Percentiles rank a stretch among this genome's conserved stretches.
Conservation (phyloP, 2,888 invertebrate species). For the Mactromeris polynyma region DNA sequence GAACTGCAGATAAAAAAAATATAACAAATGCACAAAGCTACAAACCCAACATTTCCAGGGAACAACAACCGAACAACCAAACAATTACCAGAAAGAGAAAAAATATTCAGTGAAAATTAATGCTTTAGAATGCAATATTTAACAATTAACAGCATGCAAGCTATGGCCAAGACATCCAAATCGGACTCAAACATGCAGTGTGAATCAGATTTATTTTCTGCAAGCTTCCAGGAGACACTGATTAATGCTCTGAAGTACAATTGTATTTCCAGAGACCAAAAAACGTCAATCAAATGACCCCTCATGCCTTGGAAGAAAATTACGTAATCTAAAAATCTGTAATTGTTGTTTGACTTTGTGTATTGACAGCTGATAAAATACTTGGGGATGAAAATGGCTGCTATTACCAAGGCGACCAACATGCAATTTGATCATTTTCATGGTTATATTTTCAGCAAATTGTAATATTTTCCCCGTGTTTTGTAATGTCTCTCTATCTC, state of each 20-base stretch:
- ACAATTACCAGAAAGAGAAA: background rate
- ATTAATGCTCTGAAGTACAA: background rate
- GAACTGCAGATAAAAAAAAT: background rate
- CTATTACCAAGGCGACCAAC: background rate
- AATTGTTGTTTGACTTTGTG: background rate
- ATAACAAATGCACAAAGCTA: background rate
- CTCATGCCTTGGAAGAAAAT: background rate
- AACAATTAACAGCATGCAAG: background rate
- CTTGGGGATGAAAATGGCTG: background rate
- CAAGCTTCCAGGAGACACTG: conserved; percentile 4
- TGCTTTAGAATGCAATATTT: background rate
- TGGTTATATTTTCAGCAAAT: conserved; percentile 12
- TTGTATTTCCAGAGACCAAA: background rate
- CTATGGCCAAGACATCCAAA: background rate
- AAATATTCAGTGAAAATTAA: background rate
- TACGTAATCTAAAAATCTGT: conserved; percentile 1
- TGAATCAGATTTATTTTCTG: background rate
- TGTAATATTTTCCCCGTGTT: conserved; percentile 6
- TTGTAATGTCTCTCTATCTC: background rate
- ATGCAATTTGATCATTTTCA: conserved; percentile 30
- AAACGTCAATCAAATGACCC: conserved; percentile 1
- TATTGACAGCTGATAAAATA: background rate
- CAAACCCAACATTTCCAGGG: background rate
- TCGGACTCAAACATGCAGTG: conserved; percentile 17
- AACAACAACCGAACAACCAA: background rate